Conservation (phyloP, 2,113 vertebrate species). For the Artemisiospiza belli region DNA sequence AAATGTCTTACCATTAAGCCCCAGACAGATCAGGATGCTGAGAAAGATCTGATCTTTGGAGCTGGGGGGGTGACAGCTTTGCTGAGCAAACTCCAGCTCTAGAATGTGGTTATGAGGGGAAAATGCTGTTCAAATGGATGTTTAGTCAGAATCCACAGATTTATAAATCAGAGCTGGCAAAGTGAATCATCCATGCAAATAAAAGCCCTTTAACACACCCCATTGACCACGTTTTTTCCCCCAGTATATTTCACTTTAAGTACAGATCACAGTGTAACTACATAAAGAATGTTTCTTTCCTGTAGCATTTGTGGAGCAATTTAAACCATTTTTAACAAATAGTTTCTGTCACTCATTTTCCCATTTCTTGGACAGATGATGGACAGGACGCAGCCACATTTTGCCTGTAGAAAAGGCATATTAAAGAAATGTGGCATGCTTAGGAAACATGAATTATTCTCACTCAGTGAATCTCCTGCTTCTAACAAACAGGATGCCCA, state of each 20-base stretch:
- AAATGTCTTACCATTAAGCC: background rate
- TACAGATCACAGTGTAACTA: background rate
- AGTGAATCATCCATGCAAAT: conserved; percentile 1
- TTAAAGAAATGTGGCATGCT: background rate
- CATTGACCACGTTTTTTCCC: background rate
- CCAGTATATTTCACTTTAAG: background rate
- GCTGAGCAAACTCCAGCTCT: background rate
- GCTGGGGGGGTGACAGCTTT: background rate
- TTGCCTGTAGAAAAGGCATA: background rate
- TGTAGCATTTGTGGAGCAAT: background rate
- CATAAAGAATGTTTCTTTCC: background rate
- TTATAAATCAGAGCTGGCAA: conserved; percentile 1
- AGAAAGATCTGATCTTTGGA: background rate
- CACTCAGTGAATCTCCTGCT: background rate
- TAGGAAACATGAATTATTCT: background rate
- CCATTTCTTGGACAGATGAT: background rate
- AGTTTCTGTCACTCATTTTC: conserved; percentile 11
- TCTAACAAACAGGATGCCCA: background rate
- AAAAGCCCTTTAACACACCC: background rate
- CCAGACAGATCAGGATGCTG: background rate
- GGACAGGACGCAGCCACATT: background rate
- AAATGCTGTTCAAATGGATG: background rate
- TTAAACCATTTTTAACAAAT: conserved; percentile 1
- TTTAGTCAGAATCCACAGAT: background rate
- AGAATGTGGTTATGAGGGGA: background rate